phyloP scores from a whole-genome alignment of 2,888 invertebrate species.

The Drosophila birchii region DNA sequence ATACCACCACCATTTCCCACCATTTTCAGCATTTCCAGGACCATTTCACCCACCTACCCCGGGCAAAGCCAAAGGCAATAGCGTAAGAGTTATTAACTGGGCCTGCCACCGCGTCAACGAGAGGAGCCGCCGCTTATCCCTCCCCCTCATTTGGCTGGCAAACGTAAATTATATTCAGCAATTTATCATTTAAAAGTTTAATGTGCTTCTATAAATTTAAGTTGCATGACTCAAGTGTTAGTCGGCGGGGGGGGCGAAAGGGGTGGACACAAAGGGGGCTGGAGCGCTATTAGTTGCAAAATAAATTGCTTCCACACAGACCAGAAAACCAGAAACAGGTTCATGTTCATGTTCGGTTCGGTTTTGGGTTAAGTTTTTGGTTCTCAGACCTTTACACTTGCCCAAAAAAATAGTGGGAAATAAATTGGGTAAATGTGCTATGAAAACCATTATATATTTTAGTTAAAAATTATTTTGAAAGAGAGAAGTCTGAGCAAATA shows the following conservation, averaged over 20 bases:
- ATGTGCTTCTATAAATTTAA: conserved; percentile 79
- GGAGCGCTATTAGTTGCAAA: conserved; percentile 67
- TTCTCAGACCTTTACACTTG: background rate
- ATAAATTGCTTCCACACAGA: conserved; percentile 61
- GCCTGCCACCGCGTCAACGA: conserved; percentile 61
- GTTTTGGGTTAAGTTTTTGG: conserved; percentile 42
- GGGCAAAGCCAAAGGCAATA: conserved; percentile 40
- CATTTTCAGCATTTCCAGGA: background rate
- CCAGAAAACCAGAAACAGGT: conserved; percentile 44
- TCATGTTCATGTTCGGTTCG: conserved; percentile 47
- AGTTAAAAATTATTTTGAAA: background rate
- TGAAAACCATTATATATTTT: too few species aligned
- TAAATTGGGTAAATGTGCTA: too few species aligned
- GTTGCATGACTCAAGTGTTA: conserved; percentile 72
- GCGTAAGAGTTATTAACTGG: conserved; percentile 77
- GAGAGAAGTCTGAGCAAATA: background rate
- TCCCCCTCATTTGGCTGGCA: conserved; percentile 34
- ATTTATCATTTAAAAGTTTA: conserved; percentile 81
- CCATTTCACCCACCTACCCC: background rate
- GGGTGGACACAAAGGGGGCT: conserved; percentile 8
- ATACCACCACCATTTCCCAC: background rate
- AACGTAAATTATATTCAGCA: conserved; percentile 77
- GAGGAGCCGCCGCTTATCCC: conserved; percentile 13
- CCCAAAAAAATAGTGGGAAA: too few species aligned
- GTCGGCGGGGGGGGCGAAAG: background rate